Base-by-base conservation (phyloP, 1,140 invertebrate genomes). In the Helicoverpa zea region DNA sequence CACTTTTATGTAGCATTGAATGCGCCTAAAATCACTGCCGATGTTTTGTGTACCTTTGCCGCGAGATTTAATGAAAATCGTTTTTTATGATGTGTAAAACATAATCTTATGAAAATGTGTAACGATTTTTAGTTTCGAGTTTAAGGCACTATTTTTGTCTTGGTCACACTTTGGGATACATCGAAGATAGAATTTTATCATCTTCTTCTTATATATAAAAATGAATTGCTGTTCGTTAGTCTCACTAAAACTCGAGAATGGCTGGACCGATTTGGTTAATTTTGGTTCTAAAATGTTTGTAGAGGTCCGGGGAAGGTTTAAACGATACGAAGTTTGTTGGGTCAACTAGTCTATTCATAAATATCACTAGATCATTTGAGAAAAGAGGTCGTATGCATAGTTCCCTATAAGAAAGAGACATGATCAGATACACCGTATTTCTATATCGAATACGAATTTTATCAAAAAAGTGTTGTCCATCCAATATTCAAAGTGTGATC, bases 51-150 rank as follows among this genome's bases (percentile, higher is more conserved):
- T 18, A 76, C 3, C 35, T 54, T 16, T 18, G 52, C 63, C 51
- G 63, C 64, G 61, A 52, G 61, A 54, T 68, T 79, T 68, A 70
- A 70, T 10, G 51, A 64, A 4, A n/a, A 54, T 30, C 54, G 63
- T 70, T 70, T 70, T 79, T 79, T 79, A 68, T 79, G 54, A 58
- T 66, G 72, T 59, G 63, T 79, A 70, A 58, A 79, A 68, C 58
- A 73, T 77, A 68, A 59, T 79, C 76, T 79, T 79, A 79, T 79
- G 76, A 79, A 63, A 68, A 58, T 59, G 35, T 66, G 43, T 79
- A 79, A 58, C 76, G 64, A 79, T 58, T 79, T 79, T 68, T 54
- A 35, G 14, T 79, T 70, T 79, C 35, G 63, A 49, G 13, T 52
- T 79, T 59, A 47, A 59, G 56, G 63, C 74, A 35, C 63, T 78